A percentile compares a stretch with the other conserved stretches of the same genome.
phyloP scores from a whole-genome alignment of 1,140 invertebrate genomes.

The Eueides isabella region DNA sequence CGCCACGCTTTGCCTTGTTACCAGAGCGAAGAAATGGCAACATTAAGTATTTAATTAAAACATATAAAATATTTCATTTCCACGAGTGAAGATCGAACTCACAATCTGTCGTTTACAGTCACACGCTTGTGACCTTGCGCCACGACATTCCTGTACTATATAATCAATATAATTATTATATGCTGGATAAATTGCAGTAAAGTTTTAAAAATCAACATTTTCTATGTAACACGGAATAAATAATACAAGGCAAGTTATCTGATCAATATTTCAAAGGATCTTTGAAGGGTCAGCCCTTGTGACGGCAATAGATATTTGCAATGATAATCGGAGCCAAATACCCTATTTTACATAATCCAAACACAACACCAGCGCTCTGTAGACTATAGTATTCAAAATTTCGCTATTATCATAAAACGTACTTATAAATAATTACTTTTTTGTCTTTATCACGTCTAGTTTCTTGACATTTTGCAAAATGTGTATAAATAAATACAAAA shows the following conservation, averaged over 20 bases:
- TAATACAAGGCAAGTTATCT: neutral
- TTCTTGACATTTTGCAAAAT: too few relatives aligned
- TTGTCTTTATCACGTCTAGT: too few relatives aligned
- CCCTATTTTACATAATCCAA: slow-evolving; percentile 3
- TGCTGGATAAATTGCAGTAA: neutral
- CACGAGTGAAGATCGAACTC: too few relatives aligned
- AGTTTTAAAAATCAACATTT: neutral
- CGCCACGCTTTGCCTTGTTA: too few relatives aligned
- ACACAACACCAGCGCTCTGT: neutral
- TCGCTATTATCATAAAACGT: neutral
- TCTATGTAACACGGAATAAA: neutral
- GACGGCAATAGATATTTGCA: slow-evolving; percentile 9
- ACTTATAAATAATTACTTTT: too few relatives aligned
- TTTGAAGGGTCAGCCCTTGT: neutral
- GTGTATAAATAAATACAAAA: too few relatives aligned
- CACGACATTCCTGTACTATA: too few relatives aligned
- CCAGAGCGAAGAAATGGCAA: too few relatives aligned
- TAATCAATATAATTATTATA: neutral
- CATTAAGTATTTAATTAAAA: too few relatives aligned
- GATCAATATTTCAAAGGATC: neutral
- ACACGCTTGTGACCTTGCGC: too few relatives aligned
- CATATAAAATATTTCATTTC: too few relatives aligned
- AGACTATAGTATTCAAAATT: neutral
- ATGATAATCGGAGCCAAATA: slow-evolving; percentile 16
- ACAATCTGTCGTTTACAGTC: too few relatives aligned